A percentile compares a stretch with the other conserved stretches of the same genome.
These are phyloP conservation scores for Aegotheles bennettii DNA, from an alignment of 2,113 vertebrate species.

Conservation along the genomic window DNA sequence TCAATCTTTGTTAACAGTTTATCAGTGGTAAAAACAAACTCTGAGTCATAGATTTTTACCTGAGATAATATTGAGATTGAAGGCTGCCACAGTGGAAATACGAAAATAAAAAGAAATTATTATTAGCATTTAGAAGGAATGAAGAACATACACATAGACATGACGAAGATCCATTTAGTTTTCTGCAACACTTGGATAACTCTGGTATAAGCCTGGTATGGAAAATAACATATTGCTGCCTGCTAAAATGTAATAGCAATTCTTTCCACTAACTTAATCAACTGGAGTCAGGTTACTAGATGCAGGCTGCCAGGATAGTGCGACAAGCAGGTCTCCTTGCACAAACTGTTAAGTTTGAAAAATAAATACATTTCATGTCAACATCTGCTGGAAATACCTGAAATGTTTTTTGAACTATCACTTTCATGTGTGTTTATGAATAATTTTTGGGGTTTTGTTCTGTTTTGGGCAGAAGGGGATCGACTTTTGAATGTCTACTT, in stretches of 20 bases:
- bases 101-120: not conserved
- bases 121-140: not conserved
- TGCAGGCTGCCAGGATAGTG: not conserved
- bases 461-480: not conserved
- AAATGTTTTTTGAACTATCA: not conserved
- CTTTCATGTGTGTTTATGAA: not conserved
- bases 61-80: conserved; percentile 35
- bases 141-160: not conserved
- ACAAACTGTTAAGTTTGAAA: not conserved
- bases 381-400: not conserved
- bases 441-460: not conserved
- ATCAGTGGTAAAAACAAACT: not conserved
- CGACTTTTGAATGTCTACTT: not conserved
- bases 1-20: conserved; percentile 41
- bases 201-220: not conserved
- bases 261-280: conserved; percentile 16
- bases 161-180: not conserved
- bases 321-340: not conserved
- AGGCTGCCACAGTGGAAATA: not conserved
- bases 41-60: not conserved
- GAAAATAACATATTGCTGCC: conserved; percentile 21
- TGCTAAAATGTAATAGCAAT: not conserved
- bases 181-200: not conserved
- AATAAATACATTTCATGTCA: not conserved
- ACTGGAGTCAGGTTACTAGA: not conserved